Evolutionary conservation across 2,888 invertebrate species (phyloP).

Genomic region (Drosophila testacea): DNA sequence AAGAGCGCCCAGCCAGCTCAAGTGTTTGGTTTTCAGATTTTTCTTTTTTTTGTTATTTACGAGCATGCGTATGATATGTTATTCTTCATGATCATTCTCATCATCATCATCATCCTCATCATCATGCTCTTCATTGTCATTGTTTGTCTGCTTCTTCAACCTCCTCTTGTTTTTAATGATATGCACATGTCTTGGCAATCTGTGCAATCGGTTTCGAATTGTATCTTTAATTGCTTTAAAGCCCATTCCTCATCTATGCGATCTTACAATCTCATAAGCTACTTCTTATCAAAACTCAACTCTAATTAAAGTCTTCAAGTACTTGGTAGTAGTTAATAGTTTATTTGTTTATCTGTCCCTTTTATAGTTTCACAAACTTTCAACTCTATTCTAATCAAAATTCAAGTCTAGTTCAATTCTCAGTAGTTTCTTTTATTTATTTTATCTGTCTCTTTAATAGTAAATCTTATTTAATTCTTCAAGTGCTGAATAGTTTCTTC

Average conservation of each 20-base stretch:
- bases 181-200: slow-evolving; percentile 56
- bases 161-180: slow-evolving; percentile 44
- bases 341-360: background rate
- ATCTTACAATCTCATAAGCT: slow-evolving; percentile 1
- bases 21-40: slow-evolving; percentile 49
- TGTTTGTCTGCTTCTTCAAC: background rate
- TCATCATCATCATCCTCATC: background rate
- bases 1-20: slow-evolving; percentile 51
- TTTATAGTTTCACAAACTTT: background rate
- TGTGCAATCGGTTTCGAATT: slow-evolving; percentile 33
- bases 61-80: slow-evolving; percentile 50
- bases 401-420: background rate
- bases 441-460: background rate
- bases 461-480: background rate
- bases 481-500: background rate
- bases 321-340: too few species aligned
- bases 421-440: background rate
- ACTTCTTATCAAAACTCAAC: slow-evolving; percentile 8
- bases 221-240: slow-evolving; percentile 17
- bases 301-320: background rate
- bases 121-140: background rate
- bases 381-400: background rate
- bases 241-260: slow-evolving; percentile 8
- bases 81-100: slow-evolving; percentile 10
- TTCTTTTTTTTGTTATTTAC: slow-evolving; percentile 46